Evolutionary conservation across 64 coral and sea anemone genomes (phyloP).

Genomic region (Pachyseris speciosa): DNA sequence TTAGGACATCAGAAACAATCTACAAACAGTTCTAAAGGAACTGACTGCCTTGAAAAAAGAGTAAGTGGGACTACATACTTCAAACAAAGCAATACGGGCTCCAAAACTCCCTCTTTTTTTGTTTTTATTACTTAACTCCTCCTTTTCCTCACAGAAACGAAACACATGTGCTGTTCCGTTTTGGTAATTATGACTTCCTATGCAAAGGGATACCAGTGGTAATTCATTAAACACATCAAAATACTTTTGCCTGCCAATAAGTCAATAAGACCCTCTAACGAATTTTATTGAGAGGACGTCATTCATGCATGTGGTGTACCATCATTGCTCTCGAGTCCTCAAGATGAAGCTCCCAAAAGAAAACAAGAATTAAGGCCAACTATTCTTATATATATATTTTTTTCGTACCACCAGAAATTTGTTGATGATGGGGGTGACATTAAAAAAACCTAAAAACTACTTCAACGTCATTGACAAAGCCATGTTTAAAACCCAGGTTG

Average conservation of each 20-base stretch:
- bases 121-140: neutral
- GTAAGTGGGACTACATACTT: neutral
- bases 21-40: neutral
- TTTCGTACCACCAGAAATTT: neutral
- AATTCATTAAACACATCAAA: neutral
- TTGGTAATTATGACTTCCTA: slow-evolving; percentile 4
- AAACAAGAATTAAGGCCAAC: neutral
- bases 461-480: slow-evolving; percentile 40
- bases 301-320: slow-evolving; percentile 46
- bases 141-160: neutral
- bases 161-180: neutral
- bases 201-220: slow-evolving; percentile 36
- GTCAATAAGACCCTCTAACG: no score
- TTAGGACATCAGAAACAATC: slow-evolving; percentile 34
- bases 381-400: neutral
- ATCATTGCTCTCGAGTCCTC: neutral
- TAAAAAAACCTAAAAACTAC: slow-evolving; percentile 58
- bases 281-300: neutral
- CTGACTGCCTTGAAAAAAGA: neutral
- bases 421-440: neutral
- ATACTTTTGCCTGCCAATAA: slow-evolving; percentile 2
- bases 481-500: slow-evolving; percentile 3
- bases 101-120: neutral
- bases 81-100: neutral
- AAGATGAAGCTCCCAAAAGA: slow-evolving; percentile 8